Percentiles rank a stretch among this genome's conserved stretches.
Conservation (phyloP, 2,113 vertebrate species). For the Hassar affinis region DNA sequence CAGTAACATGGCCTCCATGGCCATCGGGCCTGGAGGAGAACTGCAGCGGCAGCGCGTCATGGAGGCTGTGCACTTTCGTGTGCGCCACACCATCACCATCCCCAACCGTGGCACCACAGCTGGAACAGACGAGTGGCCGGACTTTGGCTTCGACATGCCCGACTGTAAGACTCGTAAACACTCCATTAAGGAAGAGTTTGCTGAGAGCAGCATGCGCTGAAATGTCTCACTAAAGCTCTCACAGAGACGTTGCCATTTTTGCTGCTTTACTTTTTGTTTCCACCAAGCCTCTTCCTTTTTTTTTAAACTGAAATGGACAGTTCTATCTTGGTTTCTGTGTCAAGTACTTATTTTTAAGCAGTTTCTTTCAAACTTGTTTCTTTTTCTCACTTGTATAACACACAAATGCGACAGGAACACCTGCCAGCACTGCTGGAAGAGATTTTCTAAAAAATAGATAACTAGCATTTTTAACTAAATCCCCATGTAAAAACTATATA, state of each 20-base stretch:
- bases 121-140: slow-evolving; percentile 86
- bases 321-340: slow-evolving; percentile 3
- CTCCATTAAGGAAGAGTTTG: slow-evolving; percentile 94
- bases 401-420: neutral
- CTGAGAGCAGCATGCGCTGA: slow-evolving; percentile 87
- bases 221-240: neutral
- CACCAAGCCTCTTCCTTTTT: neutral
- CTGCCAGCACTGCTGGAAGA: neutral
- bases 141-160: slow-evolving; percentile 98
- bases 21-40: slow-evolving; percentile 81
- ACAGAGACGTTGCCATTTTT: neutral
- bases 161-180: slow-evolving; percentile 88
- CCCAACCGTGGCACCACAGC: slow-evolving; percentile 78
- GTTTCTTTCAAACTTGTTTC: slow-evolving; percentile 33
- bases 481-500: neutral
- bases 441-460: neutral
- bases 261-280: slow-evolving; percentile 8
- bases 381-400: slow-evolving; percentile 7
- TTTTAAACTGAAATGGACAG: slow-evolving; percentile 20
- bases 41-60: slow-evolving; percentile 95
- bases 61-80: slow-evolving; percentile 96
- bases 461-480: slow-evolving; percentile 14
- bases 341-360: slow-evolving; percentile 26
- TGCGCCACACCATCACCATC: slow-evolving; percentile 99
- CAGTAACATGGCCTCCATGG: slow-evolving; percentile 85